These are phyloP conservation scores for Agapornis canus DNA, from an alignment of 2,797 vertebrate species.

Conservation along the genomic window DNA sequence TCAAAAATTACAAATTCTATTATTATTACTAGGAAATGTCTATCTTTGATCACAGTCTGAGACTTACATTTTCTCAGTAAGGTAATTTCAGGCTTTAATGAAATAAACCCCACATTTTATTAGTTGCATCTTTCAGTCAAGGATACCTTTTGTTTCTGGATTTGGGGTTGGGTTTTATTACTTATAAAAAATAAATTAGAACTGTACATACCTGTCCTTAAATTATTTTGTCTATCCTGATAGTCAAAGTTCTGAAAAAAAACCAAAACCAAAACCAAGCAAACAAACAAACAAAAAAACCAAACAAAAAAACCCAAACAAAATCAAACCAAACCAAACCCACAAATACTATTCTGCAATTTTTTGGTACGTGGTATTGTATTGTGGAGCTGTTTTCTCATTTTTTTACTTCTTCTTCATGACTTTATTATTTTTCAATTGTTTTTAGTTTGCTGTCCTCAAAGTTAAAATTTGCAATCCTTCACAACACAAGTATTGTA, in stretches of 20 bases:
- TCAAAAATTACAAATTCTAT: conserved; percentile 13
- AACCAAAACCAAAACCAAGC: neutral
- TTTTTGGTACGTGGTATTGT: neutral
- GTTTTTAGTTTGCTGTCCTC: neutral
- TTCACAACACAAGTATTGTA: neutral
- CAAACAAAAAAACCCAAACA: neutral
- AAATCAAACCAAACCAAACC: neutral
- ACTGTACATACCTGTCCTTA: neutral
- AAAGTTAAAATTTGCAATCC: neutral
- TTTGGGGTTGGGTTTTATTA: neutral
- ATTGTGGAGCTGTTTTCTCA: neutral
- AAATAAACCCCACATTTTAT: neutral
- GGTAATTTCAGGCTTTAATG: neutral
- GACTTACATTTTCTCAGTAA: neutral
- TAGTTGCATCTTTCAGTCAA: neutral
- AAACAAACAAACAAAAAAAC: neutral
- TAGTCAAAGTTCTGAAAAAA: neutral
- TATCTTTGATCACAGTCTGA: neutral
- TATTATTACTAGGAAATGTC: neutral
- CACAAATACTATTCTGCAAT: neutral
- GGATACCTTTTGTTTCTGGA: neutral
- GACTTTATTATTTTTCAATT: neutral
- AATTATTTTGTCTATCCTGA: neutral
- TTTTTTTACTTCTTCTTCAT: neutral
- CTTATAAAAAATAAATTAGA: neutral